Evolutionary conservation across 2,888 invertebrate species (phyloP).

Genomic region (Ochropleura plecta): DNA sequence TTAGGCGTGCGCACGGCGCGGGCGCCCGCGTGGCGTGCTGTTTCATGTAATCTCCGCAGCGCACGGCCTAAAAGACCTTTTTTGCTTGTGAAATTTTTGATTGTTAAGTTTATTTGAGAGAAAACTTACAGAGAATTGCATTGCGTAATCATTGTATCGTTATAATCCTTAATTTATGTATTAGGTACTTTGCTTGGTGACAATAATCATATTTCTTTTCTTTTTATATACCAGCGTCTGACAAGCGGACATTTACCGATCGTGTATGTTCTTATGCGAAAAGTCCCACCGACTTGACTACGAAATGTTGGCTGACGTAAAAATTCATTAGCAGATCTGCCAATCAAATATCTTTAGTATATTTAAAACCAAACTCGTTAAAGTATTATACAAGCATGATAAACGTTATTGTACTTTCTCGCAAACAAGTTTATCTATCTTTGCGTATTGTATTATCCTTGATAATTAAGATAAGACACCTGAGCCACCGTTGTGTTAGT

Average conservation of each 20-base stretch:
- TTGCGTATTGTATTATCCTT: constrained; percentile 60
- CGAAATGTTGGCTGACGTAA: neutral
- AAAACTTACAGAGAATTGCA: constrained; percentile 13
- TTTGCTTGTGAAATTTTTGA: neutral
- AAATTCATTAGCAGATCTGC: neutral
- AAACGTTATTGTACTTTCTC: constrained; percentile 52
- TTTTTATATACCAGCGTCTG: neutral
- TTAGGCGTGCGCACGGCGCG: no score
- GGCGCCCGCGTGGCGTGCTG: no score
- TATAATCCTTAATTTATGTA: neutral
- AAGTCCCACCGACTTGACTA: neutral
- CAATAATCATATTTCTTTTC: constrained; percentile 5
- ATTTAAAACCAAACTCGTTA: neutral
- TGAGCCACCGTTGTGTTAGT: constrained; percentile 56
- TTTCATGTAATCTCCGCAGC: no score
- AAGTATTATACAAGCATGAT: constrained; percentile 38
- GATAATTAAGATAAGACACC: constrained; percentile 66
- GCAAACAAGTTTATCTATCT: constrained; percentile 65
- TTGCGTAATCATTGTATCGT: constrained; percentile 4
- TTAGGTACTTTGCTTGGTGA: neutral
- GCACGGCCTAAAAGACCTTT: neutral
- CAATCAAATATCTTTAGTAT: constrained; percentile 11
- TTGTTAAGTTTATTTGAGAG: neutral
- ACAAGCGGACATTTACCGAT: constrained; percentile 8
- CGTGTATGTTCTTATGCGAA: neutral